Evolutionary conservation across 1,140 invertebrate species (phyloP).

Genomic region (Caerostris extrusa): DNA sequence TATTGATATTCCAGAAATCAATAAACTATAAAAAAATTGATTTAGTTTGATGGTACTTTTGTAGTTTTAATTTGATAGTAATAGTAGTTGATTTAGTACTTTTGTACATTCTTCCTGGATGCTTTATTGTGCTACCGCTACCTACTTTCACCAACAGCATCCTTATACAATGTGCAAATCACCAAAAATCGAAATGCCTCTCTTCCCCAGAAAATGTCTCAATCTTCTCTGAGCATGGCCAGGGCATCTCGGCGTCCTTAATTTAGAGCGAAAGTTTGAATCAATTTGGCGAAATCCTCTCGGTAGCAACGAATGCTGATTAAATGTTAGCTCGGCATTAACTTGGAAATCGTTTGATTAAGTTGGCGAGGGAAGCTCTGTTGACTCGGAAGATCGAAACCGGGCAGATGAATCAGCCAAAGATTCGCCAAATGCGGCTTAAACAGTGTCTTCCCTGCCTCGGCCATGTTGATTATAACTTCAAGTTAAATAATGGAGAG

Average conservation of each 20-base stretch:
- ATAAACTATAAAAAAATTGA: no score
- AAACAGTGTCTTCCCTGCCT: background rate
- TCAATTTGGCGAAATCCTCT: conserved; percentile 1
- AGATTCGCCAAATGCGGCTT: background rate
- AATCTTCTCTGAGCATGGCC: background rate
- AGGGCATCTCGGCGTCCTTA: background rate
- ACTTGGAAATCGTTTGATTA: conserved; percentile 27
- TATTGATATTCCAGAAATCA: no score
- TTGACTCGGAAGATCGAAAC: conserved; percentile 43
- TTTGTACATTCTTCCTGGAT: no score
- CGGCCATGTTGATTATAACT: background rate
- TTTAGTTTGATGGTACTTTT: no score
- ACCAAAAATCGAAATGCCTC: background rate
- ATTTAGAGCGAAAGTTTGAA: conserved; percentile 15
- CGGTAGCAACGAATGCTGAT: background rate
- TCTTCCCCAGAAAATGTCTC: background rate
- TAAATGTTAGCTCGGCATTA: conserved; percentile 56
- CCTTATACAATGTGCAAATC: background rate
- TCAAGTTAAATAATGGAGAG: background rate
- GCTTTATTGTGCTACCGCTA: background rate
- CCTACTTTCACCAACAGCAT: background rate
- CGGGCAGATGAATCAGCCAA: background rate
- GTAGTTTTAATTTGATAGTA: no score
- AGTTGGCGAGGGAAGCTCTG: background rate
- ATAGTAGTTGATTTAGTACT: no score